Evolutionary conservation across 1,140 invertebrate species (phyloP).

Genomic region (honey bee (Apis mellifera)): DNA sequence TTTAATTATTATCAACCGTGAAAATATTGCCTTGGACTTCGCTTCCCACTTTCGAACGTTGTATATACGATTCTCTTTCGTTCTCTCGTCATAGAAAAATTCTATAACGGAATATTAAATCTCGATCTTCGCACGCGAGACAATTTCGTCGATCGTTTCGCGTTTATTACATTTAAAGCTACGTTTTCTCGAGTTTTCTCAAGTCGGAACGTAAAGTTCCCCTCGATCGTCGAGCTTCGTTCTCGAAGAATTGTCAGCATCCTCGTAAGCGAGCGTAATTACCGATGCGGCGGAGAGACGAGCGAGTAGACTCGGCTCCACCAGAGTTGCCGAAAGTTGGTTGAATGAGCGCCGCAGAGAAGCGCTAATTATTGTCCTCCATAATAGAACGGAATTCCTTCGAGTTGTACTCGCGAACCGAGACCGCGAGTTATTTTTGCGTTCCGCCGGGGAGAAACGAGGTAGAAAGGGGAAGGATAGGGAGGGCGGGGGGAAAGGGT

Average conservation of each 20-base stretch:
- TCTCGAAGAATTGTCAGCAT: neutral
- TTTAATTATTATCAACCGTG: no score
- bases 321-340: conserved; percentile 28
- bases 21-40: no score
- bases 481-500: no score
- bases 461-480: neutral
- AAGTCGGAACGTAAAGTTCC: no score
- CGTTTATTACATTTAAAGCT: no score
- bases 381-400: conserved; percentile 15
- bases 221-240: neutral
- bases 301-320: neutral
- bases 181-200: no score
- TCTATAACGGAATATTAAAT: no score
- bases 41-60: no score
- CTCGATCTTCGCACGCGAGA: no score
- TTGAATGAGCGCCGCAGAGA: conserved; percentile 27
- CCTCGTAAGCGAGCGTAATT: conserved; percentile 24
- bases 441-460: neutral
- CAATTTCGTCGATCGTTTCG: neutral
- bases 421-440: conserved; percentile 13
- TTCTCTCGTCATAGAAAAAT: no score
- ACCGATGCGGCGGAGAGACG: conserved; percentile 16
- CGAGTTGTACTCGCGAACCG: neutral
- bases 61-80: no score
- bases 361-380: conserved; percentile 47